These are phyloP conservation scores for Elysia crispata DNA, from an alignment of 2,888 invertebrate genomes.

Conservation along the genomic window DNA sequence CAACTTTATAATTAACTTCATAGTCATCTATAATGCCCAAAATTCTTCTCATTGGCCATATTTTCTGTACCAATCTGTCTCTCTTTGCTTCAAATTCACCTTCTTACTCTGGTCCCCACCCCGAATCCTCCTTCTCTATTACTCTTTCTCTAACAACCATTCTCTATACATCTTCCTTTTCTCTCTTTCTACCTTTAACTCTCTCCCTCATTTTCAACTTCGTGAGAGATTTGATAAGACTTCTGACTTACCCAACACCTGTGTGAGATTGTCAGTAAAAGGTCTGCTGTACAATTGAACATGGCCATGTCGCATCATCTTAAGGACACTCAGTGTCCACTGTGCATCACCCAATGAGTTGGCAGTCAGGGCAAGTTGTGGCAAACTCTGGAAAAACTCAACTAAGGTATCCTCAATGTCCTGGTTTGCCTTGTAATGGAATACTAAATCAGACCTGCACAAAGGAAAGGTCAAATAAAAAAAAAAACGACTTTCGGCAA, in stretches of 20 bases:
- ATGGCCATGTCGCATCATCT: slow-evolving; percentile 34
- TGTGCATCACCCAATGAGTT: not conserved
- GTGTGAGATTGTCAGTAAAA: slow-evolving; percentile 20
- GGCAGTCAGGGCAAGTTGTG: slow-evolving; percentile 21
- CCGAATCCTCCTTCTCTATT: too few relatives aligned
- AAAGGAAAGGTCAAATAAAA: not conserved
- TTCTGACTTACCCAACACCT: not conserved
- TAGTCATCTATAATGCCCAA: too few relatives aligned
- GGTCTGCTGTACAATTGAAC: slow-evolving; percentile 1
- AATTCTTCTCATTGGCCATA: too few relatives aligned
- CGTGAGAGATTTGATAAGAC: too few relatives aligned
- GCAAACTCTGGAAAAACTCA: slow-evolving; percentile 22
- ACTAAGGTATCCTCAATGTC: slow-evolving; percentile 19
- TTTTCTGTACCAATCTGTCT: too few relatives aligned
- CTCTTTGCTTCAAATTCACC: too few relatives aligned
- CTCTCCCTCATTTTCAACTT: too few relatives aligned
- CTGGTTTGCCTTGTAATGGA: slow-evolving; percentile 1
- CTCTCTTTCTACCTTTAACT: too few relatives aligned
- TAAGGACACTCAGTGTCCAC: slow-evolving; percentile 30
- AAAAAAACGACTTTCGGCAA: not conserved
- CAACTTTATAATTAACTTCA: too few relatives aligned
- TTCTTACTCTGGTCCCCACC: too few relatives aligned
- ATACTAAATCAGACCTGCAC: not conserved
- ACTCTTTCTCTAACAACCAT: too few relatives aligned
- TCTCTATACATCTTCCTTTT: too few relatives aligned